Evolutionary conservation across 2,797 vertebrate species (phyloP), one percentile per base, ranked within the genome.

Genomic region (Pipistrellus pygmaeus): DNA sequence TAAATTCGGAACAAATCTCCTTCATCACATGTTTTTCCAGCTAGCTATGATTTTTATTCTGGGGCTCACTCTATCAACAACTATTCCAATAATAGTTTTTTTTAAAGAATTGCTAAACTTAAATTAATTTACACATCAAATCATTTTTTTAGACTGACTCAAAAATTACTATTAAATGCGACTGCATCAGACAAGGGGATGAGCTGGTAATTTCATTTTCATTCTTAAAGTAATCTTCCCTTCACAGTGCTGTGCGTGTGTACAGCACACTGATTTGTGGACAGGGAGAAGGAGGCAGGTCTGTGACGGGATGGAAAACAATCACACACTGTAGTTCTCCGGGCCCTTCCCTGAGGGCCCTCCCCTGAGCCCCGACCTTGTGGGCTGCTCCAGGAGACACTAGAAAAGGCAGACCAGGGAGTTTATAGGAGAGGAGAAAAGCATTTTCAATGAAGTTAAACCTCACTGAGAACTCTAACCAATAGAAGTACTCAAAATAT

Each of bases 311-410:
- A 55, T 3, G 60, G 12, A 27, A 84, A 66, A 57, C 27, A 3
- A 41, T n/a, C 51, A 20, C 0, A n/a, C 15, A n/a, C 5, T 23
- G 12, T 8, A 7, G 32, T 13, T 32, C 57, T 8, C 5, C 1
- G 2, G 5, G 21, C 0, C 46, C 13, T 35, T 20, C 14, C 20
- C 2, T 0, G 18, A 1, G 3, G 5, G 21, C 0, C 46, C 13
- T 35, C 25, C 14, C 20, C 2, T 0, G 18, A 68, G 48, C 23
- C 38, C 35, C 8, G 18, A 27, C 5, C 32, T 14, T 11, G 12
- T 8, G 4, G 10, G 46, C 44, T 76, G 41, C 80, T 90, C 69
- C 73, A 83, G 38, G 62, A 20, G 82, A 68, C 38, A 32, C 9
- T 7, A 51, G 27, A 30, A 92, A 69, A 81, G 25, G n/a, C 72